Conservation (phyloP, 2,797 vertebrate genomes). For the Sparus aurata region DNA sequence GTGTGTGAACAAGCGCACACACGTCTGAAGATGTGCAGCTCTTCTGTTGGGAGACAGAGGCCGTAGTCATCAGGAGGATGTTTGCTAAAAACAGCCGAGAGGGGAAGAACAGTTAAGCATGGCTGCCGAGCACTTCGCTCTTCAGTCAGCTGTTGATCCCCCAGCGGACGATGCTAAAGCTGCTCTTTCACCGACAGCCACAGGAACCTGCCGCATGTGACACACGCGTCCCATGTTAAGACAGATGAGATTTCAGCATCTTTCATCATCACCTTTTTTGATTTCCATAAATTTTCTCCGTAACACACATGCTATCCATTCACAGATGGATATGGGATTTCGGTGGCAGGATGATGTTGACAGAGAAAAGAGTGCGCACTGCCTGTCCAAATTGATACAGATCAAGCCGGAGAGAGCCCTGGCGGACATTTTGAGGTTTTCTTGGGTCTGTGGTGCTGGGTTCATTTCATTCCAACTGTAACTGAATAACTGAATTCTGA, state of each 20-base stretch:
- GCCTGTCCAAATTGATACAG: slow-evolving; percentile 55
- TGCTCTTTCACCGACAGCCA: slow-evolving; percentile 43
- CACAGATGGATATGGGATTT: slow-evolving; percentile 57
- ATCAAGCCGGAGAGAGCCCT: slow-evolving; percentile 53
- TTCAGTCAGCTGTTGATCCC: slow-evolving; percentile 74
- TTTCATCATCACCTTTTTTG: slow-evolving; percentile 65
- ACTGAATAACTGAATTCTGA: slow-evolving; percentile 15
- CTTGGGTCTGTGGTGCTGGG: slow-evolving; percentile 16
- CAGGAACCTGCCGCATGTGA: slow-evolving; percentile 34
- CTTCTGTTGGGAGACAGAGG: slow-evolving; percentile 57
- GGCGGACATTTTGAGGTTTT: slow-evolving; percentile 55
- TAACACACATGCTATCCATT: slow-evolving; percentile 49
- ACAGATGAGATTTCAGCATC: slow-evolving; percentile 54
- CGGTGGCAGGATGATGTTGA: slow-evolving; percentile 59
- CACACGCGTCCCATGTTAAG: slow-evolving; percentile 43
- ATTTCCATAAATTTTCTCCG: slow-evolving; percentile 52
- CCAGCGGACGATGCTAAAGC: slow-evolving; percentile 37
- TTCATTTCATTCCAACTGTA: slow-evolving; percentile 30
- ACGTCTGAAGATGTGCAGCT: slow-evolving; percentile 69
- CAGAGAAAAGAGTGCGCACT: slow-evolving; percentile 47
- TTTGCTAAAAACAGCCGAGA: slow-evolving; percentile 74
- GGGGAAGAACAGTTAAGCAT: slow-evolving; percentile 59
- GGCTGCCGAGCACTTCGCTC: slow-evolving; percentile 57
- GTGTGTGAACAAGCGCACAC: slow-evolving; percentile 58
- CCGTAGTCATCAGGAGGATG: slow-evolving; percentile 64